phyloP scores from a whole-genome alignment of 2,888 invertebrate genomes.

The Nudaria mundana region DNA sequence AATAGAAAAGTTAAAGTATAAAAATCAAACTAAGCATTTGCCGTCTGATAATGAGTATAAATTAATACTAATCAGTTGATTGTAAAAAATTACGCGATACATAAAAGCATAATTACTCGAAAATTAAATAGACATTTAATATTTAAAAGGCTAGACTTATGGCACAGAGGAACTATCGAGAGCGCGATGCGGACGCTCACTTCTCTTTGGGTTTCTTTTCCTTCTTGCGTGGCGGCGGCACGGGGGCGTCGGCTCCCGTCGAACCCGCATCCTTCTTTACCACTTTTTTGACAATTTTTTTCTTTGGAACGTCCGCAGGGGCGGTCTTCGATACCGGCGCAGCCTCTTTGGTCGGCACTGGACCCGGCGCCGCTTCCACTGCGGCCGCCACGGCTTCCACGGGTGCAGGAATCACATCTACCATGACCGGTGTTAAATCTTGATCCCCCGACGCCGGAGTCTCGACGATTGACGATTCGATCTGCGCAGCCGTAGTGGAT shows the following conservation, averaged over 20 bases:
- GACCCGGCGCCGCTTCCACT: slow-evolving; percentile 26
- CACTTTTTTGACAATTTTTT: slow-evolving; percentile 73
- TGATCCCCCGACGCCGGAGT: slow-evolving; percentile 15
- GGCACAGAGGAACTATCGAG: slow-evolving; percentile 72
- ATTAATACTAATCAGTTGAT: slow-evolving; percentile 51
- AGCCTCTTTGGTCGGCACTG: slow-evolving; percentile 13
- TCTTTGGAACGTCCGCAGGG: slow-evolving; percentile 54
- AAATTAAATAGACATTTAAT: slow-evolving; percentile 60
- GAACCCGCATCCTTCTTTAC: slow-evolving; percentile 70
- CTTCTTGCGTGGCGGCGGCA: slow-evolving; percentile 79
- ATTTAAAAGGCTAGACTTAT: slow-evolving; percentile 65
- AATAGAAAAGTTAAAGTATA: slow-evolving; percentile 46
- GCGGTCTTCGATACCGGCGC: slow-evolving; percentile 3
- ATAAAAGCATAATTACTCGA: slow-evolving; percentile 67
- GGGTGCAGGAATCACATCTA: slow-evolving; percentile 9
- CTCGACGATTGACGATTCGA: slow-evolving; percentile 63
- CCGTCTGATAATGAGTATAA: slow-evolving; percentile 55
- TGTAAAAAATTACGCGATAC: slow-evolving; percentile 59
- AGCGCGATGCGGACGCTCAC: slow-evolving; percentile 58
- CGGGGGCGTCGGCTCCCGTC: slow-evolving; percentile 62
- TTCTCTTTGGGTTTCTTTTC: slow-evolving; percentile 80
- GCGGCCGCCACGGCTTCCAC: slow-evolving; percentile 37
- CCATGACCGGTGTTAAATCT: slow-evolving; percentile 16
- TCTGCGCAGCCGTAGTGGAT: slow-evolving; percentile 60
- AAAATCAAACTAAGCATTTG: slow-evolving; percentile 51